phyloP scores from a whole-genome alignment of 2,113 vertebrate species.

The Piprites chloris region DNA sequence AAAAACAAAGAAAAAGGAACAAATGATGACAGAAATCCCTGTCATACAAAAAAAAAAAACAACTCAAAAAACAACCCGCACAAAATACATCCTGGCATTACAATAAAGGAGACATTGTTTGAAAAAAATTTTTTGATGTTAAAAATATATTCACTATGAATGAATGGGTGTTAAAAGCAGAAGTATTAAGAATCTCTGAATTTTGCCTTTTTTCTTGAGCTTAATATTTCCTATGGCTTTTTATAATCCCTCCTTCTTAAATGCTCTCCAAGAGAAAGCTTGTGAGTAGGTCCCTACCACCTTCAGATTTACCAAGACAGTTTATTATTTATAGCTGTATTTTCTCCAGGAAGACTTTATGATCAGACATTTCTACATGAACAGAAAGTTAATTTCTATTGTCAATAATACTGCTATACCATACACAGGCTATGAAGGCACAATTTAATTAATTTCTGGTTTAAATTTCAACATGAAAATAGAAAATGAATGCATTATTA shows the following conservation, averaged over 20 bases:
- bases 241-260: neutral
- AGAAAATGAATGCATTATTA: neutral
- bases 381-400: neutral
- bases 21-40: neutral
- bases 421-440: neutral
- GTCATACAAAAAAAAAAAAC: neutral
- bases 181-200: neutral
- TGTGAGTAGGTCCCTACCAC: neutral
- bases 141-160: neutral
- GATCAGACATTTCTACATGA: neutral
- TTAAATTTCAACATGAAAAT: neutral
- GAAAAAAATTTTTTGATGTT: neutral
- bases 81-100: neutral
- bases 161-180: neutral
- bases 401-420: neutral
- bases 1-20: neutral
- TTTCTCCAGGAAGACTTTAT: neutral
- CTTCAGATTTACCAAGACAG: neutral
- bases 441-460: neutral
- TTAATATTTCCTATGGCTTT: neutral
- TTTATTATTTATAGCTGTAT: neutral
- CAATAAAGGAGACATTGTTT: neutral
- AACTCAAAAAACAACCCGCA: rapidly evolving
- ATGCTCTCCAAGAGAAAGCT: neutral
- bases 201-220: neutral